phyloP scores from a whole-genome alignment of 2,888 invertebrate species.

The Euproctis similis region DNA sequence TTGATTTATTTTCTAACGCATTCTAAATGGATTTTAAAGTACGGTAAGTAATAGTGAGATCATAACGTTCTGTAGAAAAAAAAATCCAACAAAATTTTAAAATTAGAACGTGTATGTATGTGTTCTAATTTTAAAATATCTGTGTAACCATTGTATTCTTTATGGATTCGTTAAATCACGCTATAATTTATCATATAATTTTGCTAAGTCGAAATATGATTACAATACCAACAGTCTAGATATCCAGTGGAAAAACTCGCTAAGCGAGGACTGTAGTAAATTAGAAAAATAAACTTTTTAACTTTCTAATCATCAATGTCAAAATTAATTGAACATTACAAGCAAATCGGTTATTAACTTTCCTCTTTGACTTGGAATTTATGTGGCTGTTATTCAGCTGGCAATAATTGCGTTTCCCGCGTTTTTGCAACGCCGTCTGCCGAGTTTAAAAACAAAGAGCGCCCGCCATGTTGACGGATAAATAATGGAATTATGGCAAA shows the following conservation, averaged over 20 bases:
- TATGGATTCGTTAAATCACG: too few species aligned
- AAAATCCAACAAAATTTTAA: too few species aligned
- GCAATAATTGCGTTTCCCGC: conserved; percentile 48
- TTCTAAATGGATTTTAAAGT: conserved; percentile 39
- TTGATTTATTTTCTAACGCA: conserved; percentile 48
- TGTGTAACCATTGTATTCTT: too few species aligned
- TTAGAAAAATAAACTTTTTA: conserved; percentile 17
- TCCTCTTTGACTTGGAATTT: conserved; percentile 49
- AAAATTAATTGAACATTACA: conserved; percentile 38
- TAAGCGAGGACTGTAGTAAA: too few species aligned
- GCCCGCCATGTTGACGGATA: conserved; percentile 13
- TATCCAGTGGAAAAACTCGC: too few species aligned
- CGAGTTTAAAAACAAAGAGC: conserved; percentile 36
- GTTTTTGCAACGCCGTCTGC: conserved; percentile 39
- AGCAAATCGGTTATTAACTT: conserved; percentile 50
- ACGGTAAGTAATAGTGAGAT: conserved; percentile 53
- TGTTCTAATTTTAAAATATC: too few species aligned
- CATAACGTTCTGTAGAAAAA: too few species aligned
- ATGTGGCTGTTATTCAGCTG: conserved; percentile 35
- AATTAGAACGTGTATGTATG: too few species aligned
- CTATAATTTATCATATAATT: too few species aligned
- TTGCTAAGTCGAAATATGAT: too few species aligned
- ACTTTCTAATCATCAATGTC: conserved; percentile 42
- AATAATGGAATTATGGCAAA: neutral
- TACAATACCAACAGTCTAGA: too few species aligned